Evolutionary conservation across 2,113 vertebrate genomes (phyloP).

Genomic region (Cheilinus undulatus): DNA sequence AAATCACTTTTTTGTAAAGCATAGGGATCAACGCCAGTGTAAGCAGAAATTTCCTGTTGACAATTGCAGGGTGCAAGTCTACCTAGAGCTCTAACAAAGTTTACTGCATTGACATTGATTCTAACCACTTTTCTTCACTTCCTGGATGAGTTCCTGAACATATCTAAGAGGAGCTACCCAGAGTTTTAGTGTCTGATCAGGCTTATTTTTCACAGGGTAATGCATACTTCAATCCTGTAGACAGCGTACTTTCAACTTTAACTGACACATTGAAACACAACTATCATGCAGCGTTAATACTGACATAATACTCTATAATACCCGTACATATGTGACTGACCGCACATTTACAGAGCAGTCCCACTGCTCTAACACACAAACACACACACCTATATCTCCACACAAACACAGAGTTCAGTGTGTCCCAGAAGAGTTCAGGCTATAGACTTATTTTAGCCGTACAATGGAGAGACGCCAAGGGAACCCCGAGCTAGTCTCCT

Average conservation of each 20-base stretch:
- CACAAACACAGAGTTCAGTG: conserved; percentile 3
- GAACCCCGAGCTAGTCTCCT: conserved; percentile 8
- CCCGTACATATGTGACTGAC: conserved; percentile 14
- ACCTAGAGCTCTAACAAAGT: too few species aligned
- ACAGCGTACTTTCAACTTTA: not conserved
- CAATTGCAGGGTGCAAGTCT: too few species aligned
- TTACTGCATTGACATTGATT: too few species aligned
- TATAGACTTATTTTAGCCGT: conserved; percentile 48
- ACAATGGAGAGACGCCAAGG: conserved; percentile 38
- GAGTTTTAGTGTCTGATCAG: too few species aligned
- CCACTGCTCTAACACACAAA: conserved; percentile 4
- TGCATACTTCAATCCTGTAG: not conserved
- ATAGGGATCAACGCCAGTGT: too few species aligned
- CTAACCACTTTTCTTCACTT: too few species aligned
- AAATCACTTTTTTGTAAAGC: too few species aligned
- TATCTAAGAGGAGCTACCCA: too few species aligned
- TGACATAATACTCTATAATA: conserved; percentile 2
- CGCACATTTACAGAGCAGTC: conserved; percentile 22
- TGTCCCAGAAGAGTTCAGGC: conserved; percentile 26
- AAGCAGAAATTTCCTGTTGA: too few species aligned
- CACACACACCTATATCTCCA: conserved; percentile 1
- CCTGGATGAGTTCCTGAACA: too few species aligned
- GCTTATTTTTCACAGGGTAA: too few species aligned
- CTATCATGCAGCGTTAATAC: conserved; percentile 6
- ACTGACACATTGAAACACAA: not conserved